Evolutionary conservation across 2,888 invertebrate genomes (phyloP), one percentile per base, ranked within the genome.

Genomic region (Dryobota labecula): DNA sequence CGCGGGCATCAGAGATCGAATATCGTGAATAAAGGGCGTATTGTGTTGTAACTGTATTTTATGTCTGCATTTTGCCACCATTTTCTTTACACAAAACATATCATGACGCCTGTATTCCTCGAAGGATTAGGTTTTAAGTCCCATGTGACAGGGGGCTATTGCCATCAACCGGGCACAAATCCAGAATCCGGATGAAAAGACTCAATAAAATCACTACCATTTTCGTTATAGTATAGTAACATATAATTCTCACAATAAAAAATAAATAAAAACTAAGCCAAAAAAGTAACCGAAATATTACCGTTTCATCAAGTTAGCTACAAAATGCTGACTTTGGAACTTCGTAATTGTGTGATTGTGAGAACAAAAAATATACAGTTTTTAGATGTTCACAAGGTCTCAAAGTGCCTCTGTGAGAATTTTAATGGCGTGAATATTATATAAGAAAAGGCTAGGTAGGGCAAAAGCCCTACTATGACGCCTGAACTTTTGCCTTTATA

Each of bases 381-480:
- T 70, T 84, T 64, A 61, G 53, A 62, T 45, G 69, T 78, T 78
- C 65, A 71, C 62, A 74, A 79, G 69, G 64, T 41, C 67, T 79
- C 73, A 76, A 77, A 84, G 74, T 56, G 56, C 47, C 56, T 54
- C 30, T 69, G 49, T 66, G 70, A 71, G 57, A 73, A 74, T 73
- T 71, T 81, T 74, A 78, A 76, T 77, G 68, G 65, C 38, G 51
- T 78, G 63, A 73, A 79, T 75, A 77, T 70, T 76, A 61, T 71
- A 76, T 81, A 66, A 51, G 18, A 45, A 61, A 65, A 61, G 13
- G 47, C 36, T 64, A 43, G 36, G 27, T 64, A 43, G 36, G 27
- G n/a, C 15, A 38, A 45, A 41, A 56, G 30, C 51, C 36, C 20
- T 45, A 54, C 43, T 43, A 56, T 43, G 36, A 49, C 13, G 9